These are phyloP conservation scores for Coelopa pilipes DNA, from an alignment of 2,888 invertebrate genomes.

Conservation along the genomic window DNA sequence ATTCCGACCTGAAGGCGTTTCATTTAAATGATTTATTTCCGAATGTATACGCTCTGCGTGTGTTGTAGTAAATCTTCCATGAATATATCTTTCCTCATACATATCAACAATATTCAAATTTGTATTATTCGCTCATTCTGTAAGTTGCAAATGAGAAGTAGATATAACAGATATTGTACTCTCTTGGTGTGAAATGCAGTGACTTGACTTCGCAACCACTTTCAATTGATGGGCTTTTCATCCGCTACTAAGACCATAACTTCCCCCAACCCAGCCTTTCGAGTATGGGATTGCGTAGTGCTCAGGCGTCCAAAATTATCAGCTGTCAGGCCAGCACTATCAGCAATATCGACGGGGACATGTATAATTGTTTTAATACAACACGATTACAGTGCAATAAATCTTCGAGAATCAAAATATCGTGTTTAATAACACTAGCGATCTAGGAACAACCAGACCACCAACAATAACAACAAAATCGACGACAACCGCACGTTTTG, in stretches of 20 bases:
- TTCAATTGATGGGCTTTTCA: background rate
- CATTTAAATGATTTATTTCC: conserved; percentile 13
- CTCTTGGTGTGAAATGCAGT: too few species aligned
- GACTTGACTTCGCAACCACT: background rate
- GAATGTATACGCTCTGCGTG: too few species aligned
- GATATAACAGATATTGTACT: too few species aligned
- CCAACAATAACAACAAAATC: background rate
- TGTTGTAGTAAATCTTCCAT: too few species aligned
- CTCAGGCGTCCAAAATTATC: background rate
- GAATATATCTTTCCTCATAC: too few species aligned
- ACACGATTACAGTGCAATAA: conserved; percentile 7
- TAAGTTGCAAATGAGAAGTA: too few species aligned
- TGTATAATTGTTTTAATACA: conserved; percentile 20
- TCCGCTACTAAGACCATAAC: background rate
- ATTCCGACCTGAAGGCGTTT: background rate
- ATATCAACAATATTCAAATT: too few species aligned
- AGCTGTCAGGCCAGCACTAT: background rate
- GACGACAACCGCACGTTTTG: conserved; percentile 4
- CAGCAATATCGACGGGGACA: conserved; percentile 9
- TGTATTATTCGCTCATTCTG: too few species aligned
- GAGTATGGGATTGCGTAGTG: background rate
- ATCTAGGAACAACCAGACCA: background rate
- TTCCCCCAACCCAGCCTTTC: background rate
- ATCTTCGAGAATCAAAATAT: conserved; percentile 25
- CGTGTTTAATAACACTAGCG: conserved; percentile 14